A percentile compares a stretch with the other conserved stretches of the same genome.
Evolutionary conservation across 2,888 invertebrate genomes (phyloP).

Genomic region (Synergus gifuensis): DNA sequence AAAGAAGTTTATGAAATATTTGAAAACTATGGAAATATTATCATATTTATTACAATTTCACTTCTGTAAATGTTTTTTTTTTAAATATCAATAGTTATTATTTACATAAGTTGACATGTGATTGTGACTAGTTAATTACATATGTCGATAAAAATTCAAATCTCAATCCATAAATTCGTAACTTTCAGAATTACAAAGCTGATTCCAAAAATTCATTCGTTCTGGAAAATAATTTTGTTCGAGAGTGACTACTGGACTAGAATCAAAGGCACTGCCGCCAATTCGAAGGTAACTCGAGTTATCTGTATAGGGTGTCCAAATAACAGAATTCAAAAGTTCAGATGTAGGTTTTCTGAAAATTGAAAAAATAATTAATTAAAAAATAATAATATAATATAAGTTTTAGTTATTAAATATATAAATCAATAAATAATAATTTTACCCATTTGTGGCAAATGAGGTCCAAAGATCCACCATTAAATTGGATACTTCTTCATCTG

Average conservation of each 20-base stretch:
- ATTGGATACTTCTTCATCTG: not conserved
- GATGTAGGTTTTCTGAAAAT: slow-evolving; percentile 12
- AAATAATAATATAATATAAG: no score
- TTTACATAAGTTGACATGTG: no score
- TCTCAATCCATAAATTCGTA: not conserved
- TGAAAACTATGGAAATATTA: no score
- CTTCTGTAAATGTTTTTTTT: no score
- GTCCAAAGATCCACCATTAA: slow-evolving; percentile 28
- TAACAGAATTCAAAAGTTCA: not conserved
- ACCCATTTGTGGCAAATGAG: slow-evolving; percentile 24
- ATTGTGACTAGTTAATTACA: no score
- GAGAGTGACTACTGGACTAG: not conserved
- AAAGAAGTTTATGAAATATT: no score
- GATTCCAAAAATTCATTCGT: slow-evolving; percentile 12
- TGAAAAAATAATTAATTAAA: not conserved
- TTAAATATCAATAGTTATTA: no score
- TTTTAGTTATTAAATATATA: no score
- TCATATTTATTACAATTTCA: no score
- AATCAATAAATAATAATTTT: not conserved
- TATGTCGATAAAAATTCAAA: not conserved
- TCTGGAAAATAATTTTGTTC: not conserved
- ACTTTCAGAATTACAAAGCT: not conserved
- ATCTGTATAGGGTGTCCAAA: slow-evolving; percentile 4
- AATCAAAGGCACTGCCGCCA: not conserved
- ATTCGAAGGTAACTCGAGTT: slow-evolving; percentile 2